Evolutionary conservation across 2,888 invertebrate species (phyloP), one percentile per base, ranked within the genome.

Genomic region (Endotricha flammealis): DNA sequence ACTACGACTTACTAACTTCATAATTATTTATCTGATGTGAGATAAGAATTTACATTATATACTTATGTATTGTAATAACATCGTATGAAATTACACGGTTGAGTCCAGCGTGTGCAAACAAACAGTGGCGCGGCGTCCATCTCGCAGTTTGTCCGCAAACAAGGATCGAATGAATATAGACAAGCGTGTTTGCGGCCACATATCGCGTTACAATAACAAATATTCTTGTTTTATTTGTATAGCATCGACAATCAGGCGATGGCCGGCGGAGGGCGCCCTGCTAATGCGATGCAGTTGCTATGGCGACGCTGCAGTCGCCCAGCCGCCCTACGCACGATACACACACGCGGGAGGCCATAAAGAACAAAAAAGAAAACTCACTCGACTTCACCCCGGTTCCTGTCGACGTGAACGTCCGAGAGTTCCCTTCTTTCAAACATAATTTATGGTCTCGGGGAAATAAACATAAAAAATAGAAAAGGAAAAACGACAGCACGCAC

Each of bases 401-500:
- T 81, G 85, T 78, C 80, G 79, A 67, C 67, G 74, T 69, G 71
- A 68, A 69, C 74, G 86, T 85, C 86, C 86, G 81, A 83, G 79
- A 74, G 77, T 80, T 83, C 87, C 87, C 87, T 87, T 76, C 85
- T 82, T 85, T 82, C 87, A 85, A 87, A 87, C 86, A 79, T 87
- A 83, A 87, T 87, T 87, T 87, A 87, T 87, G 86, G 81, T 86
- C 80, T 83, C 75, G 78, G 82, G 86, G 86, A 87, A 87, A 87
- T 87, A 87, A 87, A 87, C 86, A 87, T 87, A 86, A 87, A 87
- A 87, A 86, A 85, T 85, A 83, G 86, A 82, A 85, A 83, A 86
- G 83, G 86, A 85, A 87, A 87, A 87, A 82, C 83, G 85, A 80
- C 85, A 80, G 79, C 82, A 83, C 85, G 83, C 83, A 82, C 86